These are phyloP conservation scores for Bombycilla garrulus DNA, from an alignment of 2,113 vertebrate species.

Conservation along the genomic window DNA sequence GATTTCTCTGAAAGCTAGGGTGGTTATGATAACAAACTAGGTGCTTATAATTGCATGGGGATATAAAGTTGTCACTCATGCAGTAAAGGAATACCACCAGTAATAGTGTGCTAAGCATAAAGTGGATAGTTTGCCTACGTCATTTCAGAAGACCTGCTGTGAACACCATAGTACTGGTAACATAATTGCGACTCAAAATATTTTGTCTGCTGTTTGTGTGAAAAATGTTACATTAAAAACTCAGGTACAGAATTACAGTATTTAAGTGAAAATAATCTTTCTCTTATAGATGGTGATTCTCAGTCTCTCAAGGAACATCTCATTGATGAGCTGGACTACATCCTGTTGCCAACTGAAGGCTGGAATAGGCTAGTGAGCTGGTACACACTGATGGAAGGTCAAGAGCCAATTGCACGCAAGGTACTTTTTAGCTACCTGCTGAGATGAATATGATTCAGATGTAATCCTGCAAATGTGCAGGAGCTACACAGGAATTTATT, in stretches of 20 bases:
- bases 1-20: not conserved
- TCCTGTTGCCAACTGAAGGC: conserved; percentile 94
- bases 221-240: not conserved
- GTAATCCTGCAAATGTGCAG: not conserved
- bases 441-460: not conserved
- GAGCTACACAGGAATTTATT: not conserved
- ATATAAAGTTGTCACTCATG: not conserved
- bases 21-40: not conserved
- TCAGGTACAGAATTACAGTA: not conserved
- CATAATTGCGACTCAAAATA: not conserved
- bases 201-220: not conserved
- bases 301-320: conserved; percentile 96
- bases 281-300: conserved; percentile 87
- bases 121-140: not conserved
- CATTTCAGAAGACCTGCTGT: not conserved
- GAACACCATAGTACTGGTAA: not conserved
- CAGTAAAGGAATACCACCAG: not conserved
- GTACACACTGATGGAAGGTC: conserved; percentile 89
- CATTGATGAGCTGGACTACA: conserved; percentile 98
- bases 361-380: conserved; percentile 99
- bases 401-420: conserved; percentile 96
- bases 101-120: not conserved
- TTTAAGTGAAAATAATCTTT: conserved; percentile 15
- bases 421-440: conserved; percentile 63
- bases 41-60: not conserved